These are phyloP conservation scores for Pediacus dermestoides DNA, from an alignment of 2,888 invertebrate species.

Conservation along the genomic window DNA sequence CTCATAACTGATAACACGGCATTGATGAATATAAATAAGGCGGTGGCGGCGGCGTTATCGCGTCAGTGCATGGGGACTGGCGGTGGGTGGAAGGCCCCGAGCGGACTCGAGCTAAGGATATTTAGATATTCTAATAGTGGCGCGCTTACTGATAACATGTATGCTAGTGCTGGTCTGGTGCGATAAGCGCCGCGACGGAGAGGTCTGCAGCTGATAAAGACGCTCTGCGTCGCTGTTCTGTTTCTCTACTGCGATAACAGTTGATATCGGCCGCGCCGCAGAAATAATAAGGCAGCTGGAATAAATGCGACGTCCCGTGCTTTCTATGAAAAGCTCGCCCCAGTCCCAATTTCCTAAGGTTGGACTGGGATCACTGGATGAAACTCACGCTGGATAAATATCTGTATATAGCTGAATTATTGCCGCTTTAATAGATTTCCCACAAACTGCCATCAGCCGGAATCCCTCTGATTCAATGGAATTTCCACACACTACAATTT, in stretches of 20 bases:
- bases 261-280: constrained; percentile 44
- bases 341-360: no score
- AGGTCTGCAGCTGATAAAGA: constrained; percentile 49
- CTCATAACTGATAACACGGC: constrained; percentile 49
- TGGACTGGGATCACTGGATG: no score
- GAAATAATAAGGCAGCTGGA: constrained; percentile 43
- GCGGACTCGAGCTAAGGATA: constrained; percentile 46
- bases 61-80: constrained; percentile 40
- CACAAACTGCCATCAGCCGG: no score
- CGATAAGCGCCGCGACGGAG: constrained; percentile 48
- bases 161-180: constrained; percentile 48
- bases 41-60: constrained; percentile 45
- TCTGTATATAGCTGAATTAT: no score
- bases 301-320: constrained; percentile 32
- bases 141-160: constrained; percentile 49
- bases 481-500: no score
- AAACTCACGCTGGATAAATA: no score
- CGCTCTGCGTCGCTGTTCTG: constrained; percentile 48
- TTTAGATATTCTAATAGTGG: constrained; percentile 53
- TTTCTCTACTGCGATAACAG: constrained; percentile 42
- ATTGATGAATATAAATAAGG: constrained; percentile 53
- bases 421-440: no score
- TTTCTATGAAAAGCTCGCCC: no score
- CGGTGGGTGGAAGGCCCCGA: constrained; percentile 30
- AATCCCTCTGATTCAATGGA: no score